Conservation (phyloP, 2,888 invertebrate species). For the Heteromurus nitidus region DNA sequence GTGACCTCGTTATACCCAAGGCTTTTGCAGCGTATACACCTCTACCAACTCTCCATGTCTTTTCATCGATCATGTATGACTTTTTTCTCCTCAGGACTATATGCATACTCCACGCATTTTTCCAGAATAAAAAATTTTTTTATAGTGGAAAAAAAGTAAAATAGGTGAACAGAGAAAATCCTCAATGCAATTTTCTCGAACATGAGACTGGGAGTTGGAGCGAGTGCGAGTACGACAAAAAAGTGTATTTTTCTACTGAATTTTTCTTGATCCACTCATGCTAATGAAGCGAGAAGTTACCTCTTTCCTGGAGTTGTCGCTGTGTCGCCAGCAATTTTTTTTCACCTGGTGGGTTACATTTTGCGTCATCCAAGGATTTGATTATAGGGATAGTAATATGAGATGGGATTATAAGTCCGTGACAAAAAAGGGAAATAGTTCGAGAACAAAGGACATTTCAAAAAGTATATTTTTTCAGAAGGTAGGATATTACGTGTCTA, state of each 20-base stretch:
- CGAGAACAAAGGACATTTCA: no score
- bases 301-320: background rate
- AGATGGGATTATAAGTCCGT: no score
- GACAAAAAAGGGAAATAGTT: no score
- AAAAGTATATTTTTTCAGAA: no score
- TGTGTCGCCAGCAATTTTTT: background rate
- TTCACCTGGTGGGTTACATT: background rate
- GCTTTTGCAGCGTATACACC: no score
- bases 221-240: background rate
- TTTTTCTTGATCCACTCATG: constrained; percentile 12
- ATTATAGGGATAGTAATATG: no score
- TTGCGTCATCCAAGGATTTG: no score
- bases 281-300: constrained; percentile 1
- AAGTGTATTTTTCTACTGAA: background rate
- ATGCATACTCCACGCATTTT: no score
- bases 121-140: no score
- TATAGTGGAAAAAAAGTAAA: no score
- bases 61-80: constrained; percentile 4
- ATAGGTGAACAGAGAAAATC: background rate
- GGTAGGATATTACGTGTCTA: no score
- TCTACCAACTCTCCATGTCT: background rate
- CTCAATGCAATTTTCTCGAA: no score
- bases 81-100: background rate
- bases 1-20: background rate
- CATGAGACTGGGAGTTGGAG: background rate